These are phyloP conservation scores for Cisticola juncidis DNA, from an alignment of 2,113 vertebrate species.

Conservation along the genomic window DNA sequence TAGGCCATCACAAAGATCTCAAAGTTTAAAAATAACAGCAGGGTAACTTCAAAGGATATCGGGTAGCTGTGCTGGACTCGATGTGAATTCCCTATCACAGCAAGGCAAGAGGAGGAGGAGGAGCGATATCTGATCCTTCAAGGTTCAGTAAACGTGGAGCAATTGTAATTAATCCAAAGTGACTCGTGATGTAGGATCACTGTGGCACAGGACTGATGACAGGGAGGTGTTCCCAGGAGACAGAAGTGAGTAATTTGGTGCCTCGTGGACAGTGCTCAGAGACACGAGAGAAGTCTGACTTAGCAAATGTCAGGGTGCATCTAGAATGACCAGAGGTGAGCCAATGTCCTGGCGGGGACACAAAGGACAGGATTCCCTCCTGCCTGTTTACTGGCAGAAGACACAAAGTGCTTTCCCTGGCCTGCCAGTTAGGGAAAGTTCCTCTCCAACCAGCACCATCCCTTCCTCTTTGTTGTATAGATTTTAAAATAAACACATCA, in stretches of 20 bases:
- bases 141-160: neutral
- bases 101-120: neutral
- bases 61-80: neutral
- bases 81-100: neutral
- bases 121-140: neutral
- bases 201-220: neutral
- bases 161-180: constrained; percentile 40
- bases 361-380: neutral
- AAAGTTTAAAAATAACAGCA: neutral
- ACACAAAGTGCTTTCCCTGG: neutral
- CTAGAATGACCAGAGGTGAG: constrained; percentile 43
- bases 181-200: neutral
- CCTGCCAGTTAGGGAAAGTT: neutral
- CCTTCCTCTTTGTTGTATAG: neutral
- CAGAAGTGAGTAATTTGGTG: neutral
- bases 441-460: neutral
- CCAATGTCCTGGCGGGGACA: neutral
- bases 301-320: constrained; percentile 47
- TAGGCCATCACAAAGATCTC: neutral
- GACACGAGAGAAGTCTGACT: constrained; percentile 24
- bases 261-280: neutral
- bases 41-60: neutral
- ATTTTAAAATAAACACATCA: neutral
- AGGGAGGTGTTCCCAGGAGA: constrained; percentile 2
- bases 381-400: neutral